Conservation (phyloP, 2,888 invertebrate genomes). For the Eucera pruinosa region DNA sequence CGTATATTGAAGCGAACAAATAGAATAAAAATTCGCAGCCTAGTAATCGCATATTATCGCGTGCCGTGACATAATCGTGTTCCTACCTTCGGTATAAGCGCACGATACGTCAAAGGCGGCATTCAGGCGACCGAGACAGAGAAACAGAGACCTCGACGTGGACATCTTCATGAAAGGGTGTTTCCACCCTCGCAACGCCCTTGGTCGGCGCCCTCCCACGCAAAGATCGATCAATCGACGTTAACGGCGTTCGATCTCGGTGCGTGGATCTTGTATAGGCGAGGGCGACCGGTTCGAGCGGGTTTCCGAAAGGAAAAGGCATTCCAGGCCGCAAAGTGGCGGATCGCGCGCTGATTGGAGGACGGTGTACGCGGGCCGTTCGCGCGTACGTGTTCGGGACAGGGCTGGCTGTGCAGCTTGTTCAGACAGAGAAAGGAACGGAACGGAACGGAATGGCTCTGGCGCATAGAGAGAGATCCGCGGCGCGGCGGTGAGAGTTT, state of each 20-base stretch:
- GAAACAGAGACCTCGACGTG: not conserved
- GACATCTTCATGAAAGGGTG: slow-evolving; percentile 1
- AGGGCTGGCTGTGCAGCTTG: slow-evolving; percentile 14
- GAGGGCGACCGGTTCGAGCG: slow-evolving; percentile 63
- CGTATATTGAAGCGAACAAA: too few relatives aligned
- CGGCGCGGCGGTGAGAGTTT: slow-evolving; percentile 49
- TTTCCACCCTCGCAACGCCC: not conserved
- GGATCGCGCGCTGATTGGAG: slow-evolving; percentile 66
- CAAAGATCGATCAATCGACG: not conserved
- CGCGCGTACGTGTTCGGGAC: slow-evolving; percentile 51
- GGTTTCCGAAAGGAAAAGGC: slow-evolving; percentile 75
- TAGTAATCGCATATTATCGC: too few relatives aligned
- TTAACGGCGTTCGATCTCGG: slow-evolving; percentile 42
- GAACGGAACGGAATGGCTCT: not conserved
- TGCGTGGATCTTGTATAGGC: slow-evolving; percentile 28
- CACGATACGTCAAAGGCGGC: too few relatives aligned
- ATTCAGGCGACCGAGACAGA: too few relatives aligned
- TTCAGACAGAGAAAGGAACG: slow-evolving; percentile 39
- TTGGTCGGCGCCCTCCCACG: not conserved
- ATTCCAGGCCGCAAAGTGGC: slow-evolving; percentile 67
- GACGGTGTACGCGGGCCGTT: slow-evolving; percentile 45
- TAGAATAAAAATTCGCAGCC: too few relatives aligned
- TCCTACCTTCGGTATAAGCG: too few relatives aligned
- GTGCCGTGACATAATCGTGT: too few relatives aligned
- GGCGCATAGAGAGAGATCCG: slow-evolving; percentile 31